Base-by-base conservation (phyloP, 2,113 vertebrate species). In the Crotophaga sulcirostris region DNA sequence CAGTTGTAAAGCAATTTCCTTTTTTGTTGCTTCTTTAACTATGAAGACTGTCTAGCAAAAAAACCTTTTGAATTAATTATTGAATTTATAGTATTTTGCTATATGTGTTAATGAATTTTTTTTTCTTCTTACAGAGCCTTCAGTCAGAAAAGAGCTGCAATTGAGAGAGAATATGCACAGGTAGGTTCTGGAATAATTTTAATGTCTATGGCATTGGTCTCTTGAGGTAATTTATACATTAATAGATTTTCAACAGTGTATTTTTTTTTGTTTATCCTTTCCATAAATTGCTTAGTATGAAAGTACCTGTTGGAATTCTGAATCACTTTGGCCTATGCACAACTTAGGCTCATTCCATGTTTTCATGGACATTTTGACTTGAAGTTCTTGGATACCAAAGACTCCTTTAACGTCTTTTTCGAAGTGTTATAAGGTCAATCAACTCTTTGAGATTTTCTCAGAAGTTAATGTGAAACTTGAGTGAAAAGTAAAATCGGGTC, bases 151-250 rank as follows among this genome's bases (percentile, higher is more conserved):
- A 99, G 99, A 97, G 99, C 99, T 89, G 98, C 99, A 73, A 98
- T 99, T 95, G 99, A 99, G 96, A 99, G 98, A 89, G 99, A 99
- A 84, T 99, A 99, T 96, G 99, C 99, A 75, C 99, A 99, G 99
- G 99, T 99, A 98, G 90, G 97, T 51, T n/a, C 81, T 87, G 78
- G 63, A 69, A 60, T 74, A 24, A 49, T 80, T 86, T 80, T 64
- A 7, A 9, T 68, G 6, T 24, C 6, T 59, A 2, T 44, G 40
- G 14, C n/a, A 13, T 55, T 72, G 28, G 89, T 87, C 40, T 60
- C 19, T 62, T 21, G 47, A 63, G 21, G 33, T 34, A 10, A 55
- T 40, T 40, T 31, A 34, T 62, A 81, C 16, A 20, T 80, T 40
- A 59, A 24, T 25, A 58, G 5, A 34, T 42, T 42, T 63, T 36